Evolutionary conservation across 2,797 vertebrate species (phyloP).

Genomic region (Molothrus aeneus): DNA sequence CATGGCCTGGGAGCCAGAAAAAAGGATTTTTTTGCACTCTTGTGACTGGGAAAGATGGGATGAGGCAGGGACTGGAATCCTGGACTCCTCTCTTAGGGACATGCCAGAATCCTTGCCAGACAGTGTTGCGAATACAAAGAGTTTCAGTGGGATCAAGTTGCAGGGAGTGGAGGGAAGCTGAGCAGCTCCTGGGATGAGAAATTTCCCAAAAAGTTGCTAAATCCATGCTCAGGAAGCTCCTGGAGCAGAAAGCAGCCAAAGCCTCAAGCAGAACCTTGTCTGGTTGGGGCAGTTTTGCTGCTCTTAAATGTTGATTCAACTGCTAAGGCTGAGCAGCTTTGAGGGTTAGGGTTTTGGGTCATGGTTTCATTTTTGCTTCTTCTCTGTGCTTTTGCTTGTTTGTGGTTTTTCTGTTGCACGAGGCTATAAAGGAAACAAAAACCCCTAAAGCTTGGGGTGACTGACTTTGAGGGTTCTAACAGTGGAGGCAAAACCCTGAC

Average conservation of each 20-base stretch:
- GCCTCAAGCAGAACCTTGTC: background rate
- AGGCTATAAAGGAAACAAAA: background rate
- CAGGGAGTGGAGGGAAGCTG: background rate
- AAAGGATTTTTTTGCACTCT: background rate
- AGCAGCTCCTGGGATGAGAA: background rate
- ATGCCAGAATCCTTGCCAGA: fast-evolving
- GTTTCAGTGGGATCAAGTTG: background rate
- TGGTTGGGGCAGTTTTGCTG: background rate
- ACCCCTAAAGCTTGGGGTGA: background rate
- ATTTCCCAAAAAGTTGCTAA: background rate
- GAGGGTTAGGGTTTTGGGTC: background rate
- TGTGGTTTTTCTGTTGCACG: background rate
- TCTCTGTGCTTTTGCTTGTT: background rate
- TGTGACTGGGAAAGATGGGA: background rate
- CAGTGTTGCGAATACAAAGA: background rate
- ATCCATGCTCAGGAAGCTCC: background rate
- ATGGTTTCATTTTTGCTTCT: background rate
- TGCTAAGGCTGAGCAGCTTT: background rate
- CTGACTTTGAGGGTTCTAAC: background rate
- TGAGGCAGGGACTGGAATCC: background rate
- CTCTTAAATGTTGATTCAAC: fast-evolving
- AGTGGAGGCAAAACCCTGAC: background rate
- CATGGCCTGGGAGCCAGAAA: background rate
- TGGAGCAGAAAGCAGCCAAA: background rate
- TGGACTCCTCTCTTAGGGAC: background rate